These are phyloP conservation scores for Megathymus violae DNA, from an alignment of 1,140 invertebrate genomes.

Conservation along the genomic window DNA sequence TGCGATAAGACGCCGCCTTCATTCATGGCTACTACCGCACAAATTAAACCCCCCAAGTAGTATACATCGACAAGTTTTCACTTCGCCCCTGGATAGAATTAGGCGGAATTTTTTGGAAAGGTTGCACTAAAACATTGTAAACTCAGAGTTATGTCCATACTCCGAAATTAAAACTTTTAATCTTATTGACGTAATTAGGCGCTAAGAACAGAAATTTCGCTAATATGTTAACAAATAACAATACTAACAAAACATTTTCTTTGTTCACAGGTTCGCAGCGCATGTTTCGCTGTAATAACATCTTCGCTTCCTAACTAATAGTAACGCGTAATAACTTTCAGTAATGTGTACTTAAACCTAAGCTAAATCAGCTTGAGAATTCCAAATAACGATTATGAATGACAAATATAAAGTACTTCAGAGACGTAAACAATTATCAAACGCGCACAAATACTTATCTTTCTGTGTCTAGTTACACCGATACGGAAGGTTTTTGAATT, in stretches of 20 bases:
- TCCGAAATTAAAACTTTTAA: background rate
- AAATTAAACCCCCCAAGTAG: slow-evolving; percentile 46
- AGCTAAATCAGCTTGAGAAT: slow-evolving; percentile 18
- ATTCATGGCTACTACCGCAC: slow-evolving; percentile 45
- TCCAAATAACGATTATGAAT: slow-evolving; percentile 21
- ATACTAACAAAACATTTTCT: slow-evolving; percentile 70
- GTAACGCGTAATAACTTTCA: no score
- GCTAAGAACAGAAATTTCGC: no score
- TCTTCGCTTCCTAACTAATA: slow-evolving; percentile 31
- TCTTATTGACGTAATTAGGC: no score
- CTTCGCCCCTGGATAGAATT: slow-evolving; percentile 32
- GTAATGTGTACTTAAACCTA: no score
- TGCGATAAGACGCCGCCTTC: slow-evolving; percentile 41
- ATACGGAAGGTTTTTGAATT: slow-evolving; percentile 45
- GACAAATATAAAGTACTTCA: slow-evolving; percentile 20
- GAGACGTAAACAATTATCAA: slow-evolving; percentile 25
- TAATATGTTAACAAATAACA: slow-evolving; percentile 49
- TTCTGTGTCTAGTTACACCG: slow-evolving; percentile 33
- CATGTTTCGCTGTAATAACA: slow-evolving; percentile 41
- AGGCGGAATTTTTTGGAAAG: slow-evolving; percentile 28
- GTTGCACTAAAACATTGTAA: slow-evolving; percentile 14
- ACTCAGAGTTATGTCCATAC: slow-evolving; percentile 17
- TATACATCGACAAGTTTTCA: slow-evolving; percentile 43
- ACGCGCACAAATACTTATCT: slow-evolving; percentile 31
- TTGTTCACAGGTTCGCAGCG: slow-evolving; percentile 72